Conservation (phyloP, 2,888 invertebrate genomes). For the Diaperis boleti region DNA sequence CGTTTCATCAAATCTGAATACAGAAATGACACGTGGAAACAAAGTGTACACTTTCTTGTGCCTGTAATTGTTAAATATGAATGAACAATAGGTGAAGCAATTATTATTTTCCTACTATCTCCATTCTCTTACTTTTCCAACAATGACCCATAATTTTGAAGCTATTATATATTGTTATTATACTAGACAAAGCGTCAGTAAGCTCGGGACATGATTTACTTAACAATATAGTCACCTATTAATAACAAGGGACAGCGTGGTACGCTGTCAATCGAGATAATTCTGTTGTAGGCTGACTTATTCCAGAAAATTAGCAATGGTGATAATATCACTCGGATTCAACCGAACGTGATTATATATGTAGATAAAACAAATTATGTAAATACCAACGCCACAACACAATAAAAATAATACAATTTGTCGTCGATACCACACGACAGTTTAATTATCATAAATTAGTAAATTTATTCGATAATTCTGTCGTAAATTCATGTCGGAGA, state of each 20-base stretch:
- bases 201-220: constrained; percentile 35
- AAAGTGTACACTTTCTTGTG: not conserved
- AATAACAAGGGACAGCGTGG: constrained; percentile 32
- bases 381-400: not conserved
- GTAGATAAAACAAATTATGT: too few relatives aligned
- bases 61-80: constrained; percentile 9
- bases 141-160: constrained; percentile 22
- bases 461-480: constrained; percentile 4
- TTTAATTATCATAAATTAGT: constrained; percentile 8
- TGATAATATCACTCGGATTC: not conserved
- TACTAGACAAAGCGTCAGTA: constrained; percentile 29
- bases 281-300: constrained; percentile 11
- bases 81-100: constrained; percentile 3
- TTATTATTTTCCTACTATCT: constrained; percentile 23
- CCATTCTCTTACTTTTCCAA: constrained; percentile 20
- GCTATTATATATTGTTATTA: constrained; percentile 31
- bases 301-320: constrained; percentile 20
- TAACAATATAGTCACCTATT: constrained; percentile 34
- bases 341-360: too few relatives aligned
- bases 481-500: not conserved
- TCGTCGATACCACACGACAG: not conserved
- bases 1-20: constrained; percentile 25
- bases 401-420: not conserved
- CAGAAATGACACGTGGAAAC: constrained; percentile 10
- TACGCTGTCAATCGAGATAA: constrained; percentile 37